Base-by-base conservation (phyloP, 2,888 invertebrate genomes). In the Zaprionus lineosus region DNA sequence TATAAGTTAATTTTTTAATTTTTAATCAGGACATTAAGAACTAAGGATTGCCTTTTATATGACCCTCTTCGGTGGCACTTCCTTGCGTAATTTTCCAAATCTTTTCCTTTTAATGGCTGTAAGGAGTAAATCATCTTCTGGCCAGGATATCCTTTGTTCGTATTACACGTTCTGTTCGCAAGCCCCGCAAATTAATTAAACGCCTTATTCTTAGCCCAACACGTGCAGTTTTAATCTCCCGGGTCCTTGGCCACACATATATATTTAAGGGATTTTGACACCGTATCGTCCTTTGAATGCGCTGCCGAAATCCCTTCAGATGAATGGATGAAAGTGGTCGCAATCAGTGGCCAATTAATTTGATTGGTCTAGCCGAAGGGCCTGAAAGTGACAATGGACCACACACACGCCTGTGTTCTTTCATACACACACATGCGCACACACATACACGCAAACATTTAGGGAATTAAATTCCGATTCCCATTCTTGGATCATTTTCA, bases 301-400 rank as follows among this genome's bases (percentile, higher is more conserved):
- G 29, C 7, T 24, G n/a, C 15, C 15, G 24, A 33, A 19, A 18
- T 24, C 9, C 19, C 9, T 18, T 50, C 31, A 39, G 15, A 9
- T 21, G 40, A 48, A 24, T 19, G 18, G 15, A 26, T 24, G 31
- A 50, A 56, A 16, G 9, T 7, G 19, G 26, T 31, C 26, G 16
- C 41, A 43, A 69, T 66, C 28, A 31, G 21, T 67, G 34, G 14
- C 18, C 47, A 69, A 64, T 67, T 67, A 70, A 52, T 19, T 52
- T 37, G 40, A 46, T n/a, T 24, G 24, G 24, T 7, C 21, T 57
- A 43, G 33, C 28, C 31, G 31, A 50, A 53, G 44, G 8, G 41
- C 41, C 9, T 24, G 8, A 5, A 29, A 37, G 8, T 15, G 40
- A 7, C 12, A 16, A 18, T 3, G 11, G 53, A 47, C 50, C 52